Conservation (phyloP, 2,113 vertebrate genomes). For the Notechis scutatus region DNA sequence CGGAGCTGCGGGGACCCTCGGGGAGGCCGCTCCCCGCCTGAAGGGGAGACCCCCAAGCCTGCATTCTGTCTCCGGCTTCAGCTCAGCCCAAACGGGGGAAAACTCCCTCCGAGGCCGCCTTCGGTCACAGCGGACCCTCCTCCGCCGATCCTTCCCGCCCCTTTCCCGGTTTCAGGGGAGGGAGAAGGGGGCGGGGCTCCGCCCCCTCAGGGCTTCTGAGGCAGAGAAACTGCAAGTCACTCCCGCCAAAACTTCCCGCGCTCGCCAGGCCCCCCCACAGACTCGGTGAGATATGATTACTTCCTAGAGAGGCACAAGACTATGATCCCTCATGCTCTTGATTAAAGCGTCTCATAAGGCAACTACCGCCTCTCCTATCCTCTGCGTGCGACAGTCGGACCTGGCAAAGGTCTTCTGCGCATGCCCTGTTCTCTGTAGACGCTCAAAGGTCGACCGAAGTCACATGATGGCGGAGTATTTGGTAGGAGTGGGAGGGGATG, state of each 20-base stretch:
- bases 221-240: background rate
- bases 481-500: too few species aligned
- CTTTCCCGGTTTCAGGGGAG: background rate
- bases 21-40: background rate
- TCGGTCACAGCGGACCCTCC: background rate
- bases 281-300: background rate
- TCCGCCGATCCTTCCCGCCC: background rate
- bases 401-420: background rate
- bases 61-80: background rate
- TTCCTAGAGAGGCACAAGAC: background rate
- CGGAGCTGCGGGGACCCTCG: background rate
- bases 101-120: background rate
- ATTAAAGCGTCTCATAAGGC: background rate
- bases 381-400: background rate
- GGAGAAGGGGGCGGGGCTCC: background rate
- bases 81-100: fast-evolving
- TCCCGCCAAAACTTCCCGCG: background rate
- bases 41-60: background rate
- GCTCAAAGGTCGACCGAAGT: background rate
- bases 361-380: background rate
- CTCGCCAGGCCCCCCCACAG: background rate
- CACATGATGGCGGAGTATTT: background rate
- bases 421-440: background rate
- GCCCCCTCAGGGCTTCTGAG: background rate
- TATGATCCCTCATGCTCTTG: background rate